Percentiles rank a stretch among this genome's conserved stretches.
These are phyloP conservation scores for Ictalurus furcatus DNA, from an alignment of 2,113 vertebrate genomes.

Conservation along the genomic window DNA sequence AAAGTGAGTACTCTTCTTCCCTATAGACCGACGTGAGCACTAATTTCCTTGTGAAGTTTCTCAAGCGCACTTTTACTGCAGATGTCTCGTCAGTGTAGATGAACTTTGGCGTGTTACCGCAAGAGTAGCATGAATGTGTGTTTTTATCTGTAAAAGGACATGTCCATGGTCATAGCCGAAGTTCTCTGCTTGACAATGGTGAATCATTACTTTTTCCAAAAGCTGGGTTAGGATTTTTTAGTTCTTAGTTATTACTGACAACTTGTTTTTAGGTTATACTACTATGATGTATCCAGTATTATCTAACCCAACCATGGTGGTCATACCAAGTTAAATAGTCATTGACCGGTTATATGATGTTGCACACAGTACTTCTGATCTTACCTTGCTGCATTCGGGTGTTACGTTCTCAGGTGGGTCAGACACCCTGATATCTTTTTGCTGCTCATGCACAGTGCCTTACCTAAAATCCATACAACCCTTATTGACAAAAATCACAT, in stretches of 20 bases:
- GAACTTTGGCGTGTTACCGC: neutral
- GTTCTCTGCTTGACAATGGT: neutral
- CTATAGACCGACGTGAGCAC: neutral
- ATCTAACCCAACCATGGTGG: neutral
- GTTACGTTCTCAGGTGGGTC: neutral
- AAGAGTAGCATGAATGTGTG: neutral
- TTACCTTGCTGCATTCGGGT: neutral
- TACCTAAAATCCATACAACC: neutral
- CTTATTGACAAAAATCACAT: neutral
- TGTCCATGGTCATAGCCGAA: neutral
- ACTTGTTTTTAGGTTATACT: neutral
- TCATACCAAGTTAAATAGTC: neutral
- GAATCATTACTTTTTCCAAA: neutral
- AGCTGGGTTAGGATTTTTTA: neutral
- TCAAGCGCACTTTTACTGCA: neutral
- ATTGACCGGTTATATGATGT: neutral
- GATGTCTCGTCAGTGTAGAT: neutral
- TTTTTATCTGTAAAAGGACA: neutral
- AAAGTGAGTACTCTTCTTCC: slow-evolving; percentile 41
- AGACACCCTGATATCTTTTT: neutral
- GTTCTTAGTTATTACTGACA: neutral
- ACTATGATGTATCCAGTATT: neutral
- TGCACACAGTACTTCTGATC: neutral
- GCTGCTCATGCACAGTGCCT: neutral
- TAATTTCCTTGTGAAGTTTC: slow-evolving; percentile 2